phyloP scores from a whole-genome alignment of 2,797 vertebrate species.

The Pipistrellus kuhlii region DNA sequence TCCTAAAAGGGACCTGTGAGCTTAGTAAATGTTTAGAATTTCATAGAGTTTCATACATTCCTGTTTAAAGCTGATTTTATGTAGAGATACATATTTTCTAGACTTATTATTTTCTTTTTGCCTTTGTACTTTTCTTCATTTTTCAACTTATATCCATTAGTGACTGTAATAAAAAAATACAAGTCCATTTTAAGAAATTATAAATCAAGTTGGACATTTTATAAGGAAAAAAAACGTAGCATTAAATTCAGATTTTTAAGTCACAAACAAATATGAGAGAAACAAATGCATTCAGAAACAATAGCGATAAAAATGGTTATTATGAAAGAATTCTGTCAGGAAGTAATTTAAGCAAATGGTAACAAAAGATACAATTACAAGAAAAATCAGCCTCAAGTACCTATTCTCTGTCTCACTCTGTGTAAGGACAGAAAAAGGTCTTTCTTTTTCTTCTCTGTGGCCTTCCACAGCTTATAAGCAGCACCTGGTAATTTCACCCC shows the following conservation, averaged over 20 bases:
- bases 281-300: slow-evolving; percentile 69
- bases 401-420: slow-evolving; percentile 52
- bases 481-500: no score
- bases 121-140: neutral
- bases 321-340: slow-evolving; percentile 59
- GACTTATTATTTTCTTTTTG: slow-evolving; percentile 54
- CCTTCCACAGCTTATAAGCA: no score
- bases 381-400: slow-evolving; percentile 64
- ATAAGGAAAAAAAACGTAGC: slow-evolving; percentile 13
- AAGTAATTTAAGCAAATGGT: slow-evolving; percentile 65
- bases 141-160: slow-evolving; percentile 5
- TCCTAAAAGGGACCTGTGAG: neutral
- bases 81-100: slow-evolving; percentile 10
- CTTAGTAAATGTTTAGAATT: neutral
- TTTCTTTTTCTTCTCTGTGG: no score
- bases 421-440: no score
- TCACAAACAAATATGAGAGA: neutral
- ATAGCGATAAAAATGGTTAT: slow-evolving; percentile 57
- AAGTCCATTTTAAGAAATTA: slow-evolving; percentile 53
- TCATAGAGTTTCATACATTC: neutral
- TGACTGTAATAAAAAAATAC: slow-evolving; percentile 27
- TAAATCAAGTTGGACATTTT: slow-evolving; percentile 35
- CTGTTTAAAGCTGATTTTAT: slow-evolving; percentile 6
- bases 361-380: slow-evolving; percentile 53
- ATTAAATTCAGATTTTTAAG: slow-evolving; percentile 62